Evolutionary conservation across 1,140 invertebrate species (phyloP), one percentile per base, ranked within the genome.

Genomic region (Macrosteles quadrilineatus): DNA sequence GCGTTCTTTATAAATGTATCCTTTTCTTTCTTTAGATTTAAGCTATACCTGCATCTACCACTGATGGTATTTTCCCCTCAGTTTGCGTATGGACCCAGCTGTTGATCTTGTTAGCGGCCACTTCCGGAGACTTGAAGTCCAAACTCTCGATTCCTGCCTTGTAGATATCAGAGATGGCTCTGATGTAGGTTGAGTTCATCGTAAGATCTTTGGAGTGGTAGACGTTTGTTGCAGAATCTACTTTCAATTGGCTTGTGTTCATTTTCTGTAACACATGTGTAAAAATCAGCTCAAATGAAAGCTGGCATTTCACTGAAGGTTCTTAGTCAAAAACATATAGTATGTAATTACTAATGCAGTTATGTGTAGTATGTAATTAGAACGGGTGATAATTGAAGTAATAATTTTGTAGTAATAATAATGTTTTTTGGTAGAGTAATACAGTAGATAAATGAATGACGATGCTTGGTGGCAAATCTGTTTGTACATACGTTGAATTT

Each of bases 61-160:
- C 78, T 19, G 86, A 81, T 0, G 82, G 80, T 68, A 96, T 92
- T 40, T 86, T 83, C 1, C 88, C 86, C n/a, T 83, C 80, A 0
- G 93, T 95, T 6, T 81, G 77, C 23, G 81, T 75, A 17, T 82
- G 82, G 14, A 92, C 85, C 78, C 86, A 89, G 14, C 80, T 72
- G 75, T 95, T 94, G n/a, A 95, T 89, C 4, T 70, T 62, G 9
- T 79, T 69, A 0, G 83, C 78, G 0, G 80, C 73, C 6, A 73
- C 64, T 2, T 73, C 70, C 0, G 81, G 76, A 43, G 86, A 78
- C 4, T 73, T 75, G 72, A 93, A 93, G 74, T 92, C 83, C 0
- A 90, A 73, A 3, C 80, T 70, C 17, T 83, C 73, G 0, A 90
- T 77, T 55, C 86, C 80, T 2, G 85, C 85, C 6, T 81, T 80